Evolutionary conservation across 2,113 vertebrate genomes (phyloP).

Genomic region (Octodon degus): DNA sequence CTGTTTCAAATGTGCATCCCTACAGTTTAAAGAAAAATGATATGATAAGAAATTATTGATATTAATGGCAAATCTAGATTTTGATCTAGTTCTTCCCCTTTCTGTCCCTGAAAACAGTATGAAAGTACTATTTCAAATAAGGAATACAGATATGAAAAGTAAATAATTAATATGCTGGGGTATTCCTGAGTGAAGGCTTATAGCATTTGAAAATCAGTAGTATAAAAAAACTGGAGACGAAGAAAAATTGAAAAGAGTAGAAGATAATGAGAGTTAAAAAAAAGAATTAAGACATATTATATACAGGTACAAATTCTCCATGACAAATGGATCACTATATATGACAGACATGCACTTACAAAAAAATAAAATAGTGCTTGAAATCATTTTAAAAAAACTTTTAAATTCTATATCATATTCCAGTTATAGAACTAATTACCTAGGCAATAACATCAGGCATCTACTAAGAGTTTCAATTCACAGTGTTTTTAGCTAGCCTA

Average conservation of each 20-base stretch:
- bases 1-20: neutral
- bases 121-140: conserved; percentile 28
- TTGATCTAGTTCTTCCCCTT: conserved; percentile 24
- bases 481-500: neutral
- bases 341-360: neutral
- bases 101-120: neutral
- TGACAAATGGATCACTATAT: neutral
- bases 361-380: neutral
- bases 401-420: neutral
- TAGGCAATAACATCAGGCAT: conserved; percentile 8
- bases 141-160: neutral
- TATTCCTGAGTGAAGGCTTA: neutral
- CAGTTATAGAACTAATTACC: neutral
- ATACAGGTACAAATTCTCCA: too few relatives aligned
- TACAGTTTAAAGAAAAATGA: neutral
- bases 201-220: neutral
- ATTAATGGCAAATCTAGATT: neutral
- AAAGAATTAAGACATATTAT: neutral
- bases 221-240: neutral
- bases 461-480: neutral
- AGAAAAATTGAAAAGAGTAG: neutral
- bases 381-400: neutral
- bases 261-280: neutral
- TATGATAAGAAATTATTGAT: neutral
- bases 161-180: neutral